Percentiles rank a stretch among this genome's conserved stretches.
phyloP scores from a whole-genome alignment of 1,140 invertebrate genomes.

The Ostrea edulis region DNA sequence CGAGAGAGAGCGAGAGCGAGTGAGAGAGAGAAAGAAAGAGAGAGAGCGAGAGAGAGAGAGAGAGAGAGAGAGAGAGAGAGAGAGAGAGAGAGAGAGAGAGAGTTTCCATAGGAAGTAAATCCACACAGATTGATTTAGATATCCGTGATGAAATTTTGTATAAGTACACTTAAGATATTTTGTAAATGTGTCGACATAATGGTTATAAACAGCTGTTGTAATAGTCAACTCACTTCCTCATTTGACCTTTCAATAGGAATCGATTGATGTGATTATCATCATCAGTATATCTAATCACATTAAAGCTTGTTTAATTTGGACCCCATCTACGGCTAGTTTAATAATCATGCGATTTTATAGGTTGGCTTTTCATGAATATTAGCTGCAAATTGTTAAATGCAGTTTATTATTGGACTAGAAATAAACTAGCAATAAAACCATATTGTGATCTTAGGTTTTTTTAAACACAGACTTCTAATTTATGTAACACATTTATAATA shows the following conservation, averaged over 20 bases:
- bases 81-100: background rate
- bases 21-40: background rate
- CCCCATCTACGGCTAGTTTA: too few relatives aligned
- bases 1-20: background rate
- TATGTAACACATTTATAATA: too few relatives aligned
- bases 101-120: background rate
- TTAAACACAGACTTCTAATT: too few relatives aligned
- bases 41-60: background rate
- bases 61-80: background rate
- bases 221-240: background rate
- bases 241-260: conserved; percentile 4
- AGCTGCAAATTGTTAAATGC: too few relatives aligned
- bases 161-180: conserved; percentile 20
- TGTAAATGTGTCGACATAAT: background rate
- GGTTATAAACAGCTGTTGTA: background rate
- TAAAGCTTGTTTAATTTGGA: too few relatives aligned
- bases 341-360: too few relatives aligned
- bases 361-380: too few relatives aligned
- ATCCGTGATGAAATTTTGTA: conserved; percentile 14
- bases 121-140: background rate
- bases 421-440: too few relatives aligned
- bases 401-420: too few relatives aligned
- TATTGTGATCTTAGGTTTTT: too few relatives aligned
- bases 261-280: background rate
- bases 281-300: too few relatives aligned